Percentiles rank a stretch among this genome's conserved stretches.
These are phyloP conservation scores for Bubo scandiacus DNA, from an alignment of 2,113 vertebrate genomes.

Conservation along the genomic window DNA sequence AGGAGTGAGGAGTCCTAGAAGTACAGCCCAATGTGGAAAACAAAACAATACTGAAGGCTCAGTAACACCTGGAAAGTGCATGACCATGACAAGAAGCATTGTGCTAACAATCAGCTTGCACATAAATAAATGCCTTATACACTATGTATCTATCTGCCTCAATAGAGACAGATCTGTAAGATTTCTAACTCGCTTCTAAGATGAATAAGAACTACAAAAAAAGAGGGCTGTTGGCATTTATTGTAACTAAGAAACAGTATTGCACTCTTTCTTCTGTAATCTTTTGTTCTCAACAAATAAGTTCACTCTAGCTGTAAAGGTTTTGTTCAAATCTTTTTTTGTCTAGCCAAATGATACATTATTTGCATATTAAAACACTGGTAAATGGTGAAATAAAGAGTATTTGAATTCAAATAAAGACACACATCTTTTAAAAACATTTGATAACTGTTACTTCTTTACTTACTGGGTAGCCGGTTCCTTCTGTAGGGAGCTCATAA, in stretches of 20 bases:
- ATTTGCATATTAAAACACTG: background rate
- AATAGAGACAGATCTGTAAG: background rate
- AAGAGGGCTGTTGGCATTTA: background rate
- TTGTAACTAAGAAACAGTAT: background rate
- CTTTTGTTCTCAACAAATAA: background rate
- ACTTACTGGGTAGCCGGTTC: slow-evolving; percentile 46
- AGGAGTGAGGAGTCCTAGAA: background rate
- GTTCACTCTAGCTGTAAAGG: background rate
- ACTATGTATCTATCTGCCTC: background rate
- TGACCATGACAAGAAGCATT: background rate
- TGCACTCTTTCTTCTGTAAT: background rate
- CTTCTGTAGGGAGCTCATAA: background rate
- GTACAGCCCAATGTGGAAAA: background rate
- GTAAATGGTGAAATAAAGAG: background rate
- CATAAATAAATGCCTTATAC: background rate
- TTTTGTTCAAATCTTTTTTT: background rate
- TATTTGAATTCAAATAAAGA: background rate
- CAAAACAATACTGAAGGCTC: background rate
- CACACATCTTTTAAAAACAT: background rate
- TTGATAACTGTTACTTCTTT: background rate
- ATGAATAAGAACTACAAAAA: background rate
- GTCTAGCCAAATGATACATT: background rate
- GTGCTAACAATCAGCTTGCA: background rate
- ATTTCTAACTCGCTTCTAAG: background rate
- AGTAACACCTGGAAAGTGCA: rapidly evolving